A percentile compares a stretch with the other conserved stretches of the same genome.
Evolutionary conservation across 2,113 vertebrate species (phyloP).

Genomic region (Pontoporia blainvillei): DNA sequence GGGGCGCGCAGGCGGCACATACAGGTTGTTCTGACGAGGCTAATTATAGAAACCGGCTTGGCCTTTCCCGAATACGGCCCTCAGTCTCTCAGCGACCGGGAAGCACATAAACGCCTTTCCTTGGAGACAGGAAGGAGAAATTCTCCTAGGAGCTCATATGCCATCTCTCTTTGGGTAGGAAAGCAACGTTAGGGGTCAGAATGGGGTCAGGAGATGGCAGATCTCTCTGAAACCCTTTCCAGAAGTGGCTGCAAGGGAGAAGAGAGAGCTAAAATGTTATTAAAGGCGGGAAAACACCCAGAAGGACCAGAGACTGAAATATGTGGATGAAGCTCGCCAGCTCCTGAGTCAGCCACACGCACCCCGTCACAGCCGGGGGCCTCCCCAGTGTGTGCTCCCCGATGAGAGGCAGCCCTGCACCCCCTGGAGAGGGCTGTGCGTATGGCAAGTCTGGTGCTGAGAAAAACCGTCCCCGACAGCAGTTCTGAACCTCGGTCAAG

Average conservation of each 20-base stretch:
- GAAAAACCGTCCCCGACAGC: not conserved
- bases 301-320: not conserved
- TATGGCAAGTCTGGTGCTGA: not conserved
- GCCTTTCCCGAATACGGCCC: not conserved
- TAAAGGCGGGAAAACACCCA: not conserved
- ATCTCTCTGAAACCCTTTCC: not conserved
- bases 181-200: not conserved
- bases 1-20: not conserved
- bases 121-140: slow-evolving; percentile 39
- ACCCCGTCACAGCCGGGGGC: not conserved
- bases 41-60: slow-evolving; percentile 44
- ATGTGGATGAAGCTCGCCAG: not conserved
- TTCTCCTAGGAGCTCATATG: slow-evolving; percentile 5
- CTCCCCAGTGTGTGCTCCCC: not conserved
- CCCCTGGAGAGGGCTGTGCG: not conserved
- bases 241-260: not conserved
- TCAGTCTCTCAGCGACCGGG: not conserved
- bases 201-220: not conserved
- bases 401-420: not conserved
- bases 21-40: slow-evolving; percentile 31
- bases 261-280: not conserved
- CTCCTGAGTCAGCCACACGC: not conserved
- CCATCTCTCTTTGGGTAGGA: not conserved
- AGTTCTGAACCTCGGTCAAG: not conserved
- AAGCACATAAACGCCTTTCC: slow-evolving; percentile 28